Percentiles rank a stretch among this genome's conserved stretches.
Conservation (phyloP, 2,888 invertebrate species). For the Cryptus viduatorius region DNA sequence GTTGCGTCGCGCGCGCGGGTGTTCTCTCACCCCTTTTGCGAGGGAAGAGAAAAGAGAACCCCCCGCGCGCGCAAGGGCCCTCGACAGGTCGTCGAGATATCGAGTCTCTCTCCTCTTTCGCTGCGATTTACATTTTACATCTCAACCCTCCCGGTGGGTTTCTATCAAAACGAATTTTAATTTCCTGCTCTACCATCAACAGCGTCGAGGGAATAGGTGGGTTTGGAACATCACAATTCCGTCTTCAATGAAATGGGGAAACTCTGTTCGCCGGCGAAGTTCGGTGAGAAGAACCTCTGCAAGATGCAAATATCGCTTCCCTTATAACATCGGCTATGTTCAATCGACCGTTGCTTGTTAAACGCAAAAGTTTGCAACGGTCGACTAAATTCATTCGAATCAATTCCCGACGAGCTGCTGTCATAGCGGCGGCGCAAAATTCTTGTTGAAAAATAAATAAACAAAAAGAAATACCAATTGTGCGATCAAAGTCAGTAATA, state of each 20-base stretch:
- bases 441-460: conserved; percentile 35
- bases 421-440: conserved; percentile 55
- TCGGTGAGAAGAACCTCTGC: neutral
- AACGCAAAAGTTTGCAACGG: conserved; percentile 30
- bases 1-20: conserved; percentile 60
- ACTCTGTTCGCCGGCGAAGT: neutral
- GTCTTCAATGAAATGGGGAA: conserved; percentile 19
- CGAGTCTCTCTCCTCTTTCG: conserved; percentile 24
- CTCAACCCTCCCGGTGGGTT: conserved; percentile 19
- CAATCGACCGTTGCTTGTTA: conserved; percentile 56
- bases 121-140: conserved; percentile 57
- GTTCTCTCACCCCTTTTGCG: conserved; percentile 14
- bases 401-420: conserved; percentile 37
- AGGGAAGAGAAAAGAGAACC: conserved; percentile 49
- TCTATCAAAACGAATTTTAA: conserved; percentile 62
- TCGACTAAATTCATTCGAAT: conserved; percentile 45
- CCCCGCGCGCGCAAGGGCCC: conserved; percentile 44
- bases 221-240: neutral
- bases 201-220: neutral
- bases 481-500: neutral
- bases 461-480: conserved; percentile 1
- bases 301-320: neutral
- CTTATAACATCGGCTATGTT: neutral
- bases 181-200: conserved; percentile 43
- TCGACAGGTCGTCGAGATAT: conserved; percentile 65